Conservation (phyloP, 2,797 vertebrate genomes). For the Hyperoplus lanceolatus region DNA sequence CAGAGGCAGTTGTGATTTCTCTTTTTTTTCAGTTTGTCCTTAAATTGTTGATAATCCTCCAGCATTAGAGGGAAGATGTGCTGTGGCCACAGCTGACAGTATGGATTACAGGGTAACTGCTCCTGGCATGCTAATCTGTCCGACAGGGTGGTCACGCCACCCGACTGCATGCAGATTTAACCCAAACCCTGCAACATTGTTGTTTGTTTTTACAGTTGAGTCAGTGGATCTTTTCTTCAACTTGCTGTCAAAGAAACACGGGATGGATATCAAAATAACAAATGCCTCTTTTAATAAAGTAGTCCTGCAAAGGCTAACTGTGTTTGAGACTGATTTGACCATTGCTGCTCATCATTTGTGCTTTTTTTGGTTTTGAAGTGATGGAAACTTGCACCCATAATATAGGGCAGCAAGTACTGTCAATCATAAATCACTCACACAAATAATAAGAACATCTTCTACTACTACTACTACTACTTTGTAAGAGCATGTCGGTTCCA, state of each 20-base stretch:
- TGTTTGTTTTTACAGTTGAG: conserved; percentile 20
- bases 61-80: conserved; percentile 45
- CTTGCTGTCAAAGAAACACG: neutral
- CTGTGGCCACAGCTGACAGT: conserved; percentile 42
- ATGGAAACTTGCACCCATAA: neutral
- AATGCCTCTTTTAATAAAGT: no score
- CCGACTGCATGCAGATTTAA: conserved; percentile 12
- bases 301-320: neutral
- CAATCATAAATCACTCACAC: neutral
- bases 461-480: no score
- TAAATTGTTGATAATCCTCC: conserved; percentile 61
- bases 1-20: conserved; percentile 29
- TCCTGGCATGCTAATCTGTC: conserved; percentile 51
- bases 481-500: no score
- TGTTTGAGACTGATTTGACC: neutral
- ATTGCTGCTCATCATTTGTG: neutral
- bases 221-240: conserved; percentile 6
- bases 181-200: conserved; percentile 14
- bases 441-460: neutral
- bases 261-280: neutral
- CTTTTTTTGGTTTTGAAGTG: neutral
- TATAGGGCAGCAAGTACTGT: neutral
- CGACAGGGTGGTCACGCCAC: conserved; percentile 61
- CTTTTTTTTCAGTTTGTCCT: conserved; percentile 26
- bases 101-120: conserved; percentile 56